Percentiles rank a stretch among this genome's conserved stretches.
phyloP scores from a whole-genome alignment of 1,140 invertebrate species.

The Hyles vespertilio region DNA sequence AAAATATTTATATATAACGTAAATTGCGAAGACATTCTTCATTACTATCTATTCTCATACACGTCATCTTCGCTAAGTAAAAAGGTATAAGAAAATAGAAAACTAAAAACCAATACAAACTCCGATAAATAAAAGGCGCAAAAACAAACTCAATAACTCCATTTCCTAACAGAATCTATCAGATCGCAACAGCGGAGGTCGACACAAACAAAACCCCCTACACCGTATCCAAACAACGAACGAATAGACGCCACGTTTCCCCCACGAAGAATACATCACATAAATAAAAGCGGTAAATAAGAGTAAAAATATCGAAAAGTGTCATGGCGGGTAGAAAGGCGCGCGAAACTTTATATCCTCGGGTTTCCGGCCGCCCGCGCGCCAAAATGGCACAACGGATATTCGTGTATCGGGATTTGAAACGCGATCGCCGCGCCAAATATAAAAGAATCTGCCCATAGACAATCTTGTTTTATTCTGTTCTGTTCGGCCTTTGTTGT shows the following conservation, averaged over 20 bases:
- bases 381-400: conserved; percentile 68
- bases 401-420: conserved; percentile 45
- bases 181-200: not conserved
- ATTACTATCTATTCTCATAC: no score
- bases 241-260: conserved; percentile 38
- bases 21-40: no score
- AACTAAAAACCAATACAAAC: no score
- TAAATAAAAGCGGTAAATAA: conserved; percentile 72
- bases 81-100: no score
- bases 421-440: conserved; percentile 15
- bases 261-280: conserved; percentile 47
- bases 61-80: no score
- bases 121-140: no score
- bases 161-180: not conserved
- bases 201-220: conserved; percentile 21
- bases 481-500: not conserved
- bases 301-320: conserved; percentile 71
- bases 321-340: conserved; percentile 64
- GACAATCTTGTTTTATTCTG: conserved; percentile 11
- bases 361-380: conserved; percentile 63
- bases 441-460: conserved; percentile 18
- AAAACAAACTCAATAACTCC: no score
- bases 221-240: conserved; percentile 21
- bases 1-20: no score
- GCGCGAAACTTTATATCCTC: conserved; percentile 65